These are phyloP conservation scores for Paratilapia polleni DNA, from an alignment of 2,113 vertebrate species.

Conservation along the genomic window DNA sequence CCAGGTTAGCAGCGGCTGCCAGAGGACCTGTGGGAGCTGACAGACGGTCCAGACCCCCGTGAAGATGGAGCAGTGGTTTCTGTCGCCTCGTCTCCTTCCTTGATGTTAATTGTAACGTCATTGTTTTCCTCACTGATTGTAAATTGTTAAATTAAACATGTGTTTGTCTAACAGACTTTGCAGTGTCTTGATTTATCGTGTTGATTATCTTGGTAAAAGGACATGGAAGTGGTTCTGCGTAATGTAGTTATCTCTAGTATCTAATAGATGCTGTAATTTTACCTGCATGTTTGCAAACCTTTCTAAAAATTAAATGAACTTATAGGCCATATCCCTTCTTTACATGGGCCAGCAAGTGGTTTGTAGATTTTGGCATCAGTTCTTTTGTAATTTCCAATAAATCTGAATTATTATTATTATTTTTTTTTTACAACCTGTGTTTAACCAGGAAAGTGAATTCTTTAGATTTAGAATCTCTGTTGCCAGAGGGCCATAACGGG, in stretches of 20 bases:
- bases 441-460: not conserved
- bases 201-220: not conserved
- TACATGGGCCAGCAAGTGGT: not conserved
- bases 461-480: not conserved
- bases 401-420: too few relatives aligned
- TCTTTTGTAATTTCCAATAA: not conserved
- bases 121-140: constrained; percentile 55
- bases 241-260: not conserved
- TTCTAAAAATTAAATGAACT: not conserved
- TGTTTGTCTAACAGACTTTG: constrained; percentile 33
- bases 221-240: not conserved
- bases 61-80: constrained; percentile 36
- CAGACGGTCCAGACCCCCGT: constrained; percentile 26
- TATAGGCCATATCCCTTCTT: too few relatives aligned
- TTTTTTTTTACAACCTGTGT: not conserved
- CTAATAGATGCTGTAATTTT: not conserved
- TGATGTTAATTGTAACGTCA: constrained; percentile 20
- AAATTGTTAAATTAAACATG: constrained; percentile 74
- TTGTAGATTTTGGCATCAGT: not conserved
- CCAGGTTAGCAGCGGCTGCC: constrained; percentile 4
- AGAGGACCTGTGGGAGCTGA: constrained; percentile 24
- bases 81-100: not conserved
- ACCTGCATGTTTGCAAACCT: not conserved
- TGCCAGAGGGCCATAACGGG: not conserved
- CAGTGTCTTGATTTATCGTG: constrained; percentile 17